Conservation (phyloP, 2,888 invertebrate species). For the Tanytarsus gracilentus region DNA sequence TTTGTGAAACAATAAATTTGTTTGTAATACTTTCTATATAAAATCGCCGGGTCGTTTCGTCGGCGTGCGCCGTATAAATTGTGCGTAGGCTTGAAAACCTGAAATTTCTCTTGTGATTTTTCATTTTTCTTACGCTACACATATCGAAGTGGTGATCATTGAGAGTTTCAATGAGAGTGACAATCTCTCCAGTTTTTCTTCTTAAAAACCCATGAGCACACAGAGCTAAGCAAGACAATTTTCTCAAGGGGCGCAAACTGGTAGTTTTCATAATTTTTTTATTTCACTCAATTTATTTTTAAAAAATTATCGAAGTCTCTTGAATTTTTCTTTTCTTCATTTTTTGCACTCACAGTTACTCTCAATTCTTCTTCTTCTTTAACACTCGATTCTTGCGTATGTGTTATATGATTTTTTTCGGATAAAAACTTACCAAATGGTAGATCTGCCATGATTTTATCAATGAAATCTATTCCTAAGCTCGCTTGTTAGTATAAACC, state of each 20-base stretch:
- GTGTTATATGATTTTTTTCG: neutral
- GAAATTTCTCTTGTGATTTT: constrained; percentile 1
- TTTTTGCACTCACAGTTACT: constrained; percentile 4
- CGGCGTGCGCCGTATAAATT: too few species aligned
- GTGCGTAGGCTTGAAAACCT: constrained; percentile 23
- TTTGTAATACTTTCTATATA: constrained; percentile 4
- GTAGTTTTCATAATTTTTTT: too few species aligned
- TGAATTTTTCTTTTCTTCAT: neutral
- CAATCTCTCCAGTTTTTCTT: constrained; percentile 19
- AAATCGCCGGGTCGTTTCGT: constrained; percentile 1
- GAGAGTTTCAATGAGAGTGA: constrained; percentile 9
- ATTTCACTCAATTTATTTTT: too few species aligned
- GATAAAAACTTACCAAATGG: constrained; percentile 11
- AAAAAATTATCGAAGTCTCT: too few species aligned
- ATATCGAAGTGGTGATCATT: too few species aligned
- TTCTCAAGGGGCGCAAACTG: neutral
- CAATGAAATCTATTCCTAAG: neutral
- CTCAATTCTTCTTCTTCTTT: constrained; percentile 5
- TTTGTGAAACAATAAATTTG: constrained; percentile 19
- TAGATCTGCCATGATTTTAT: constrained; percentile 1
- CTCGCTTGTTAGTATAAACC: constrained; percentile 1
- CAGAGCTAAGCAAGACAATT: neutral
- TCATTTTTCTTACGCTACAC: neutral
- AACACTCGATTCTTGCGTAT: neutral
- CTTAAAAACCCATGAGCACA: neutral